Evolutionary conservation across 2,797 vertebrate genomes (phyloP), one percentile per base, ranked within the genome.

Genomic region (Sebastolobus alascanus): DNA sequence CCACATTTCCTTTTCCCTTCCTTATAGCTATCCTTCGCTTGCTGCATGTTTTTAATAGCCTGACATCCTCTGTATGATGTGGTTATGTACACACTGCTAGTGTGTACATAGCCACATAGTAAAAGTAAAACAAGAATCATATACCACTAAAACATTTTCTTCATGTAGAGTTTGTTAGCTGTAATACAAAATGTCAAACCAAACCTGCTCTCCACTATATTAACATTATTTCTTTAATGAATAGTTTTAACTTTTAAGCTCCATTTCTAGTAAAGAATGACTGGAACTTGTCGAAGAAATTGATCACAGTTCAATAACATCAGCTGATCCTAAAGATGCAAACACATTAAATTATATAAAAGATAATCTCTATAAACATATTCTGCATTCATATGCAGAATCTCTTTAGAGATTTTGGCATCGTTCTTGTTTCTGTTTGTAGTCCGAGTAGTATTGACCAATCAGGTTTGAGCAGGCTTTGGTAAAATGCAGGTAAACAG

Each of bases 41-140:
- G 75, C 72, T 60, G 56, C 25, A 20, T 82, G 79, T 79, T 88
- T 84, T 78, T 73, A 79, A 83, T 79, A 84, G 78, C 78, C 70
- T 66, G 83, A 82, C 68, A 82, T 86, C 77, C 84, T 91, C 81
- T 85, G 66, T 77, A 67, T 84, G 77, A 83, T 78, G 60, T 67
- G 78, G 81, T 58, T 85, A 25, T 76, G 75, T 68, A 79, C 75
- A 87, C 84, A 77, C 63, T 58, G 22, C 22, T 22, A 43, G 14
- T 71, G 18, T 72, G 69, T 46, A 61, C 40, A 50, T 43, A 73
- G 27, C 40, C 40, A 33, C 38, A 22, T 33, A 3, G 70, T 73
- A 72, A 66, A 52, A 79, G 2, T 68, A 64, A 83, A 68, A 64
- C 61, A 64, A 55, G 72, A 52, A 63, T 58, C 38, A 33, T 68